A percentile compares a stretch with the other conserved stretches of the same genome.
Evolutionary conservation across 1,140 invertebrate genomes (phyloP).

Genomic region (Drosophila sulfurigaster): DNA sequence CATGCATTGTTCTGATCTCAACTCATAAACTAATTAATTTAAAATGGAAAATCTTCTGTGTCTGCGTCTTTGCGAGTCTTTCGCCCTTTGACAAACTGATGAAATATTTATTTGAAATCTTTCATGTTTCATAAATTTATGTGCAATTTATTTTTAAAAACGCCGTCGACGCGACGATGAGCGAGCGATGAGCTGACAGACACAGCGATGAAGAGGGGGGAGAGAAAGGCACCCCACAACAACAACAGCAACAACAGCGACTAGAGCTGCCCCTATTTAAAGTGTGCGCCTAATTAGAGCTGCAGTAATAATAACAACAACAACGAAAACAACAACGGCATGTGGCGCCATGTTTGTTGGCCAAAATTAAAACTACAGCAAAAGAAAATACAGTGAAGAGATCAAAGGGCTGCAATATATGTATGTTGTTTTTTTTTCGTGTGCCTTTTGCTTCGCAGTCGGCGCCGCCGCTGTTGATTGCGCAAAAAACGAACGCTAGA

Average conservation of each 20-base stretch:
- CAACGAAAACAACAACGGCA: constrained; percentile 7
- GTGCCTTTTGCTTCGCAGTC: constrained; percentile 11
- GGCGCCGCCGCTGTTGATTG: constrained; percentile 68
- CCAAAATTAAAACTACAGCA: constrained; percentile 41
- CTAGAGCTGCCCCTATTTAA: constrained; percentile 10
- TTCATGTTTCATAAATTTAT: constrained; percentile 84
- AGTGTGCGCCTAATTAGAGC: constrained; percentile 80
- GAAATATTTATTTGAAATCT: constrained; percentile 84
- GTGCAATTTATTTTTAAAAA: constrained; percentile 80
- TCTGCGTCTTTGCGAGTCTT: neutral
- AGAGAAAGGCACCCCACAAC: constrained; percentile 15
- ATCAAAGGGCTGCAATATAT: constrained; percentile 65
- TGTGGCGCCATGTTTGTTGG: constrained; percentile 69
- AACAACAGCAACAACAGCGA: neutral
- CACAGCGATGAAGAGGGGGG: constrained; percentile 31
- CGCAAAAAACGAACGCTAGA: constrained; percentile 62
- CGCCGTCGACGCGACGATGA: constrained; percentile 50
- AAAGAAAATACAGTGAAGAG: constrained; percentile 47
- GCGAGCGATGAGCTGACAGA: constrained; percentile 53
- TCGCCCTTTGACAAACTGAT: constrained; percentile 55
- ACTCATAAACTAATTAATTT: constrained; percentile 47
- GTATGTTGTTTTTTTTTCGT: neutral
- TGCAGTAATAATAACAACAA: constrained; percentile 46
- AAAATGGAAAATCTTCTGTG: neutral
- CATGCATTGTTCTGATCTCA: constrained; percentile 11